Percentiles rank a stretch among this genome's conserved stretches.
These are phyloP conservation scores for Lerista edwardsae DNA, from an alignment of 2,797 vertebrate genomes.

Conservation along the genomic window DNA sequence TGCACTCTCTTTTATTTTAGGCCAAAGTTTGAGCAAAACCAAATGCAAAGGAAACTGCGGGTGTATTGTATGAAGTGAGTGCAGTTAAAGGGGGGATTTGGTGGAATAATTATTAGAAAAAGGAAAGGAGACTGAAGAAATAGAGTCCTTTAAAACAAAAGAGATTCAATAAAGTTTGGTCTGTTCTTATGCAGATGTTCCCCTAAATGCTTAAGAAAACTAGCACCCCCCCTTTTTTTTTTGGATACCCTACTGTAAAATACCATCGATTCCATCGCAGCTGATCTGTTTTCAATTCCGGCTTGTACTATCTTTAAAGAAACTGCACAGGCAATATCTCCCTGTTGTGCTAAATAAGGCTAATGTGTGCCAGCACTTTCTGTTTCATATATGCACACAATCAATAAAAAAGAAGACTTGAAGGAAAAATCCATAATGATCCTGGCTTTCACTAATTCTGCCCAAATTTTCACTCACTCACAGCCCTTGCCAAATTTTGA, in stretches of 20 bases:
- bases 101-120: background rate
- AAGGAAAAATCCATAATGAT: constrained; percentile 24
- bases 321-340: background rate
- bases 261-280: background rate
- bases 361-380: constrained; percentile 12
- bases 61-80: background rate
- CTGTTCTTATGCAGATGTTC: background rate
- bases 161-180: background rate
- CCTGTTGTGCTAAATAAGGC: background rate
- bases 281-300: constrained; percentile 12
- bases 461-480: constrained; percentile 42
- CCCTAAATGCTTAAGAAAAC: background rate
- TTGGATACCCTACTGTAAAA: background rate
- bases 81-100: background rate
- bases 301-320: background rate
- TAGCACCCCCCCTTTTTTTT: background rate
- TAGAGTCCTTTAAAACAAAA: background rate
- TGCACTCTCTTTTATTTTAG: constrained; percentile 17
- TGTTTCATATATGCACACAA: constrained; percentile 22
- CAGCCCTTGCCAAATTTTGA: constrained; percentile 53
- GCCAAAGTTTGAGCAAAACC: background rate
- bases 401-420: constrained; percentile 21
- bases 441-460: constrained; percentile 17
- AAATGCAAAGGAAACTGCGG: background rate
- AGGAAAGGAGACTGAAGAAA: background rate